Evolutionary conservation across 2,113 vertebrate genomes (phyloP), one percentile per base, ranked within the genome.

Genomic region (Columba janthina): DNA sequence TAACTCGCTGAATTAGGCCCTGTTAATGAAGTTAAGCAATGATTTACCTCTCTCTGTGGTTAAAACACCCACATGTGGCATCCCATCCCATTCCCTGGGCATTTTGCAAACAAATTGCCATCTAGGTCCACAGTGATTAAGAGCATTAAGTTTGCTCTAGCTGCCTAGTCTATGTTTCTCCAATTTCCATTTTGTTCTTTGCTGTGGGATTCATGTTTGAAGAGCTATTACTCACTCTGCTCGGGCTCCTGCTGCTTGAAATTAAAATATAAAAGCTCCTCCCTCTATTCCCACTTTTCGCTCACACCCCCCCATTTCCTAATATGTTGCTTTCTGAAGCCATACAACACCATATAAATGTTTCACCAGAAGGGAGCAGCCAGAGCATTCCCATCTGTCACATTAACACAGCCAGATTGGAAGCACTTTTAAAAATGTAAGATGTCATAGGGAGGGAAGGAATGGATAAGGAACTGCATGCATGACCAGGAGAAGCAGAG

Each of bases 151-250:
- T 81, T 74, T 71, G 38, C 26, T 66, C 38, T 75, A 61, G 64
- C 76, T 46, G 31, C 57, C 85, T 85, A 44, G 85, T 83, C 69
- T 75, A 0, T 56, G 53, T 89, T 85, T 87, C 29, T 50, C 25
- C 8, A 5, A n/a, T 50, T 92, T 82, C 44, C n/a, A 3, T 93
- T 97, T 87, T 40, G 7, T 80, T 94, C 91, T 90, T 81, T 94
- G 54, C 90, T 88, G 89, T 88, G 78, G 83, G 79, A 84, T 84
- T 94, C 44, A 15, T 75, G 71, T 31, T 22, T 44, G 69, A 88
- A 82, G 90, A 93, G 66, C 51, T 62, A 7, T 97, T 96, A 97
- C 44, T 98, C 96, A 96, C 80, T 88, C 81, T 96, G 72, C 87
- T 95, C 2, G 1, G 85, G 74, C 74, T 96, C 90, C 84, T 91